Evolutionary conservation across 2,888 invertebrate genomes (phyloP).

Genomic region (Steinernema scapterisci): DNA sequence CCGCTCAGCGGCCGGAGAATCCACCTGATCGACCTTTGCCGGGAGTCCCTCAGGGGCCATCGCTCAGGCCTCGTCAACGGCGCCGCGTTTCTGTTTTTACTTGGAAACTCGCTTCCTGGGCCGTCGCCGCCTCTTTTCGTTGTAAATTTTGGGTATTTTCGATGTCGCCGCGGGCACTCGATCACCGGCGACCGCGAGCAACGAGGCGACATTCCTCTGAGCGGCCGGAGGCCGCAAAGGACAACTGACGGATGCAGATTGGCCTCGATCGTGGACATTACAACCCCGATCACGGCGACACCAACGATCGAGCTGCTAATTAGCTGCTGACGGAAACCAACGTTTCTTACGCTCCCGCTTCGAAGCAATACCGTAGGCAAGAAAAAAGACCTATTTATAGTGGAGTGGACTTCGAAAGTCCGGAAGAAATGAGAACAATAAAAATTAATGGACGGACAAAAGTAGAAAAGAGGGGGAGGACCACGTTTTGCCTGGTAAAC

Average conservation of each 20-base stretch:
- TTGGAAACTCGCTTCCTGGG: background rate
- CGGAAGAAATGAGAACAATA: too few species aligned
- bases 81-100: background rate
- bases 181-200: slow-evolving; percentile 1
- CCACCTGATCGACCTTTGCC: background rate
- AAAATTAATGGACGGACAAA: too few species aligned
- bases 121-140: slow-evolving; percentile 7
- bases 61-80: background rate
- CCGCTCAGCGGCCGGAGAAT: too few species aligned
- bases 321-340: background rate
- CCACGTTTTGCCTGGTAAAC: too few species aligned
- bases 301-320: slow-evolving; percentile 19
- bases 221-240: slow-evolving; percentile 19
- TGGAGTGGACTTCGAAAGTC: background rate
- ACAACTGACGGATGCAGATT: slow-evolving; percentile 19
- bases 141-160: slow-evolving; percentile 31
- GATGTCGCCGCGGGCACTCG: slow-evolving; percentile 21
- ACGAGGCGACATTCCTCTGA: slow-evolving; percentile 12
- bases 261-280: slow-evolving; percentile 30
- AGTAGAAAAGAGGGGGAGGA: too few species aligned
- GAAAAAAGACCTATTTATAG: slow-evolving; percentile 5
- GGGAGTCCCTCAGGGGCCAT: background rate
- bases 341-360: background rate
- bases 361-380: slow-evolving; percentile 5
- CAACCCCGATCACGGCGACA: slow-evolving; percentile 3